phyloP scores from a whole-genome alignment of 2,888 invertebrate genomes.

The Drosophila birchii region DNA sequence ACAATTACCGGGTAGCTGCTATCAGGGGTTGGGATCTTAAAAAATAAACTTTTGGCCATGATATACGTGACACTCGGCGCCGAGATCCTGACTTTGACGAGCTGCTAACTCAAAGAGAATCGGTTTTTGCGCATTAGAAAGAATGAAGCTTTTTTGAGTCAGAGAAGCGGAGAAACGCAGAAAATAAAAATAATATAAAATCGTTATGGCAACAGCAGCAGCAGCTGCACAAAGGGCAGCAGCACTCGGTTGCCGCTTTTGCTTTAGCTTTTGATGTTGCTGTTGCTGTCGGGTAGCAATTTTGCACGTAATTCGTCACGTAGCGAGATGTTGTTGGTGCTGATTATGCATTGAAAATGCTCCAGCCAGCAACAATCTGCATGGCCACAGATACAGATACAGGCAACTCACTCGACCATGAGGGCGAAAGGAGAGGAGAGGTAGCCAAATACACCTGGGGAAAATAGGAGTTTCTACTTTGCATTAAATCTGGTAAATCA shows the following conservation, averaged over 20 bases:
- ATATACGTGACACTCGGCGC: conserved; percentile 37
- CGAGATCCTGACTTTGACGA: conserved; percentile 31
- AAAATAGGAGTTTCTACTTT: neutral
- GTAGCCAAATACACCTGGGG: conserved; percentile 10
- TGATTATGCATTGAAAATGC: conserved; percentile 77
- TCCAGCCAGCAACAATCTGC: conserved; percentile 66
- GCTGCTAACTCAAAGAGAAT: conserved; percentile 49
- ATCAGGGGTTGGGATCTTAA: conserved; percentile 12
- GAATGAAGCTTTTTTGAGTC: conserved; percentile 42
- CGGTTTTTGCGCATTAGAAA: conserved; percentile 64
- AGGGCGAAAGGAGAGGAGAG: conserved; percentile 7
- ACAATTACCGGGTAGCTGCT: conserved; percentile 2
- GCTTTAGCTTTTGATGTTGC: conserved; percentile 15
- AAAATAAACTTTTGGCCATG: conserved; percentile 23
- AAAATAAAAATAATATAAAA: conserved; percentile 24
- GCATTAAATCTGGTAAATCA: neutral
- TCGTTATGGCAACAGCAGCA: conserved; percentile 26
- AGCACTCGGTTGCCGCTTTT: conserved; percentile 23
- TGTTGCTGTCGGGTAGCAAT: conserved; percentile 53
- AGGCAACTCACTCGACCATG: conserved; percentile 34
- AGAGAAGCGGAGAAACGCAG: conserved; percentile 3
- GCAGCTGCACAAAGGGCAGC: conserved; percentile 54
- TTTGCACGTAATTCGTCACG: conserved; percentile 80
- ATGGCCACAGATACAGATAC: conserved; percentile 51
- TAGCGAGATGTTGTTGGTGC: conserved; percentile 65